These are phyloP conservation scores for Melanotaenia parkinsoni DNA, from an alignment of 2,797 vertebrate genomes.

Conservation along the genomic window DNA sequence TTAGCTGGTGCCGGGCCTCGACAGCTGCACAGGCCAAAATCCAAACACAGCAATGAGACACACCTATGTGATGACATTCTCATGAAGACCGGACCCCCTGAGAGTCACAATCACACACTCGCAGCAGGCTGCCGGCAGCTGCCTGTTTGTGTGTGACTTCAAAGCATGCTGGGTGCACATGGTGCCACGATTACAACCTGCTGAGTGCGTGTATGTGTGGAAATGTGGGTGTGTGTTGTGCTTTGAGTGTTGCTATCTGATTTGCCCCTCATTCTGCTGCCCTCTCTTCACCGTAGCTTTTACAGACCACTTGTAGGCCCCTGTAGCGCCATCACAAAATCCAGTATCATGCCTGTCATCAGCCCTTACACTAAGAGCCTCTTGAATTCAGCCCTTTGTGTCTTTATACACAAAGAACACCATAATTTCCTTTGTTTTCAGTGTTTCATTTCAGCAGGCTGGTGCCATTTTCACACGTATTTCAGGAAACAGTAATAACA, in stretches of 20 bases:
- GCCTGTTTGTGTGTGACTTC: constrained; percentile 49
- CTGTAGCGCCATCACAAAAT: constrained; percentile 39
- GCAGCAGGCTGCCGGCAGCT: constrained; percentile 57
- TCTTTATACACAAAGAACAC: constrained; percentile 55
- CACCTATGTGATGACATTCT: constrained; percentile 56
- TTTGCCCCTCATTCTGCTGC: constrained; percentile 11
- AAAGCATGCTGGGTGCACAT: constrained; percentile 54
- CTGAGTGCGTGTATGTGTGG: constrained; percentile 31
- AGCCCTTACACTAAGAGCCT: constrained; percentile 50
- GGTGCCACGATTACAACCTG: constrained; percentile 44
- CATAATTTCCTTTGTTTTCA: constrained; percentile 45
- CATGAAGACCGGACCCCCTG: constrained; percentile 52
- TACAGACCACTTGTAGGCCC: constrained; percentile 46
- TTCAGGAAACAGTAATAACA: constrained; percentile 58
- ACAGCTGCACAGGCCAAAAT: constrained; percentile 35
- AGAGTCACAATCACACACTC: constrained; percentile 57
- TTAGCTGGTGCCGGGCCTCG: background rate
- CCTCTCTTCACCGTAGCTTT: constrained; percentile 34
- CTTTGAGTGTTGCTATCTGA: constrained; percentile 32
- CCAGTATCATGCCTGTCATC: constrained; percentile 54
- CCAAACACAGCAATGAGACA: constrained; percentile 15
- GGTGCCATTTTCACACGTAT: constrained; percentile 61
- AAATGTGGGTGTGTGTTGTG: constrained; percentile 17
- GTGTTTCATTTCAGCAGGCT: constrained; percentile 28
- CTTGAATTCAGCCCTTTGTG: constrained; percentile 55